Evolutionary conservation across 2,888 invertebrate genomes (phyloP), one percentile per base, ranked within the genome.

Genomic region (Linnaemya vulpina): DNA sequence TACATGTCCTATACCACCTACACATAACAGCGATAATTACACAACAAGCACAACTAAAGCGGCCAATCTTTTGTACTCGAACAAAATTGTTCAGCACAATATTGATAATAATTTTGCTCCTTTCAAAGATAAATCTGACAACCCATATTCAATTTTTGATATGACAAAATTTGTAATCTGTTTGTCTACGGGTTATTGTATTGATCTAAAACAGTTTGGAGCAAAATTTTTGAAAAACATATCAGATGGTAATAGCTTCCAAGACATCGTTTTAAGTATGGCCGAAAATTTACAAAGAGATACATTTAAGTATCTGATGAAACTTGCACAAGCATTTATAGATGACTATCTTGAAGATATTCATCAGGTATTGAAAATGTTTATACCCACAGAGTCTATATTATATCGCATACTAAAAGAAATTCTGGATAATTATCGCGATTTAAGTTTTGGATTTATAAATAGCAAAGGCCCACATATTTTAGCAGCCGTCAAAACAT

Each of bases 361-460:
- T 5, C 55, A 83, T 7, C 8, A 22, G 2, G n/a, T 55, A 43
- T 70, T 90, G 9, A 55, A 62, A 38, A 78, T 87, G 25, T 88
- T 53, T 53, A 88, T 90, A 20, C 55, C 88, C 1, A 84, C 90
- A 0, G 91, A 90, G 81, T 87, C 88, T 9, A 87, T 90, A 43
- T 78, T 91, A 3, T 89, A 82, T 68, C 78, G 76, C 20, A 88
- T 90, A 3, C 30, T 89, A 9, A 40, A 22, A 20, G 22, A 71
- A 1, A 83, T 89, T 30, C 13, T 88, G 55, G 15, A 75, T 0
- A 74, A 87, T 0, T 89, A 80, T 22, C 0, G 0, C 1, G 38
- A 82, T 38, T 7, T 30, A 5, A 17, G 35, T 0, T 2, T 13
- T 10, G 20, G 43, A 3, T 20, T 49, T n/a, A 38, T 90, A 7